phyloP scores from a whole-genome alignment of 2,113 vertebrate species.

The Aldabrachelys gigantea region DNA sequence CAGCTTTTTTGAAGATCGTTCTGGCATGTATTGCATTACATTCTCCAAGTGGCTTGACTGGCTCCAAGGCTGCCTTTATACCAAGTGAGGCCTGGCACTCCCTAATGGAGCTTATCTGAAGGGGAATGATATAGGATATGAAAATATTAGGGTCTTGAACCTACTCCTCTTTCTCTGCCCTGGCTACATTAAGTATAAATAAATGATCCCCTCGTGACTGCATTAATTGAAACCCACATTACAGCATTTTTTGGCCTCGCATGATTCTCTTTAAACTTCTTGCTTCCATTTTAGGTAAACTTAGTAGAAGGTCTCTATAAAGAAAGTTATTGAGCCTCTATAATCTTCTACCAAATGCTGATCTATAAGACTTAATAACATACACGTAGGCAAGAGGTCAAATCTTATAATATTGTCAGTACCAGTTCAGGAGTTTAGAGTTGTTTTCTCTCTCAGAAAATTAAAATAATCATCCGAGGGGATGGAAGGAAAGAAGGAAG shows the following conservation, averaged over 20 bases:
- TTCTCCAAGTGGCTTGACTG: neutral
- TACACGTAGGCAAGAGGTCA: neutral
- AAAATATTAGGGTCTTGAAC: neutral
- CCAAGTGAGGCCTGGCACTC: fast-evolving
- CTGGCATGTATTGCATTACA: neutral
- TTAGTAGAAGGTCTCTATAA: neutral
- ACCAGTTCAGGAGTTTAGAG: neutral
- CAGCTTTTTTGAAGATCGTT: neutral
- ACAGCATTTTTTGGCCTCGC: too few relatives aligned
- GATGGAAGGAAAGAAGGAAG: neutral
- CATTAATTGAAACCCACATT: too few relatives aligned
- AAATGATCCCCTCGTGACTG: neutral
- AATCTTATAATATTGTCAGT: neutral
- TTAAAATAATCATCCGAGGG: neutral
- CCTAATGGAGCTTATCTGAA: neutral
- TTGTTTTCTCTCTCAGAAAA: neutral
- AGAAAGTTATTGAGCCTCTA: neutral
- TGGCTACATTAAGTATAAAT: neutral
- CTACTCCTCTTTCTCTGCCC: neutral
- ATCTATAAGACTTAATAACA: fast-evolving
- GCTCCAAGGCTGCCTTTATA: neutral
- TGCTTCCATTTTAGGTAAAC: neutral
- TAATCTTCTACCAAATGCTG: neutral
- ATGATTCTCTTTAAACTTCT: neutral
- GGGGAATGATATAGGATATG: neutral